Conservation (phyloP, 2,113 vertebrate species). For the Hypanus sabinus region DNA sequence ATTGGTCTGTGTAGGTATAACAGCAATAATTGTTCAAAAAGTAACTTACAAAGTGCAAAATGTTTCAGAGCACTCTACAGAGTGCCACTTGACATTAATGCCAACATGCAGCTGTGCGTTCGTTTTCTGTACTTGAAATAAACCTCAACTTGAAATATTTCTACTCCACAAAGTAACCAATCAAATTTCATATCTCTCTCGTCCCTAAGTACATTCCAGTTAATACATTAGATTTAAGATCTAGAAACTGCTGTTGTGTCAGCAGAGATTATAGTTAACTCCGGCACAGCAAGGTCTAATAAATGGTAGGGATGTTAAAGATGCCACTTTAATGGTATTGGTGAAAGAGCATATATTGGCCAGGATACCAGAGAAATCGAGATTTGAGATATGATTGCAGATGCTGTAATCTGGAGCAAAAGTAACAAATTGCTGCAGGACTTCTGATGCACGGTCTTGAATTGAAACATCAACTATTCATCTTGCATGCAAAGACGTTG, state of each 20-base stretch:
- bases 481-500: too few relatives aligned
- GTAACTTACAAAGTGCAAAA: background rate
- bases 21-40: background rate
- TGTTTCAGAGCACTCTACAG: background rate
- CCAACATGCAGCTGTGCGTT: too few relatives aligned
- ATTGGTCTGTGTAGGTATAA: background rate
- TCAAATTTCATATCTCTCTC: background rate
- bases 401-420: too few relatives aligned
- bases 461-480: too few relatives aligned
- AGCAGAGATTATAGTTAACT: background rate
- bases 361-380: background rate
- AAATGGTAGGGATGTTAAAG: background rate
- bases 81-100: background rate
- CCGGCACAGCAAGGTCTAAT: background rate
- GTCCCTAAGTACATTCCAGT: background rate
- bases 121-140: background rate
- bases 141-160: background rate
- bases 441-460: too few relatives aligned
- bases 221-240: background rate
- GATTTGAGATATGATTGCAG: too few relatives aligned
- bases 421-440: too few relatives aligned
- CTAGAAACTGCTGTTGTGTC: background rate
- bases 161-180: background rate
- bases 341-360: background rate
- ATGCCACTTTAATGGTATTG: background rate